Evolutionary conservation across 2,888 invertebrate species (phyloP), one percentile per base, ranked within the genome.

Genomic region (Laspeyria flexula): DNA sequence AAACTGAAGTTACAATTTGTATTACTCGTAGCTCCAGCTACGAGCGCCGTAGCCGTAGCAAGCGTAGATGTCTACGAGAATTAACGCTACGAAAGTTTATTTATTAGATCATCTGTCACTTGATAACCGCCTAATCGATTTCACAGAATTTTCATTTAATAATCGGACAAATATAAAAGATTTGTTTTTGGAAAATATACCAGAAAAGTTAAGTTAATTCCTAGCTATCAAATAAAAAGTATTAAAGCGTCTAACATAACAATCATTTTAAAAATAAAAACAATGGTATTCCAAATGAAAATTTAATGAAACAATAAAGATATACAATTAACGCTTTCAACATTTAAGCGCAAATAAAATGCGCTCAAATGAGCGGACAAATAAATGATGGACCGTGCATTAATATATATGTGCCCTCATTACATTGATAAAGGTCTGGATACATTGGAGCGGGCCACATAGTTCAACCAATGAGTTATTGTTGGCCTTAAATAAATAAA

Each of bases 31-130:
- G 40, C 39, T 1, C 11, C 25, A n/a, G 55, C 62, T 65, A 65
- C 65, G 53, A 50, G 21, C 9, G 2, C 9, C 50, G 53, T 61
- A 61, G 34, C 41, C 30, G 58, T 51, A 56, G 51, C 57, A 18
- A 11, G 34, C 53, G 62, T 65, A 65, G 62, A 41, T 39, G 50
- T 31, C 65, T 62, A 59, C 62, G 65, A 55, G 16, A 44, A 51
- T 11, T 21, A 18, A 15, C 39, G 57, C 55, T 65, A 65, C 65
- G 48, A n/a, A n/a, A n/a, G n/a, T n/a, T n/a, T n/a, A n/a, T n/a
- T n/a, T n/a, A n/a, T n/a, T n/a, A n/a, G n/a, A n/a, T n/a, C n/a
- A n/a, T n/a, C n/a, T n/a, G n/a, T n/a, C n/a, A n/a, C n/a, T n/a
- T n/a, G n/a, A n/a, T n/a, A n/a, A n/a, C n/a, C n/a, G n/a, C n/a